Conservation (phyloP, 2,113 vertebrate species). For the Alligator mississippiensis region DNA sequence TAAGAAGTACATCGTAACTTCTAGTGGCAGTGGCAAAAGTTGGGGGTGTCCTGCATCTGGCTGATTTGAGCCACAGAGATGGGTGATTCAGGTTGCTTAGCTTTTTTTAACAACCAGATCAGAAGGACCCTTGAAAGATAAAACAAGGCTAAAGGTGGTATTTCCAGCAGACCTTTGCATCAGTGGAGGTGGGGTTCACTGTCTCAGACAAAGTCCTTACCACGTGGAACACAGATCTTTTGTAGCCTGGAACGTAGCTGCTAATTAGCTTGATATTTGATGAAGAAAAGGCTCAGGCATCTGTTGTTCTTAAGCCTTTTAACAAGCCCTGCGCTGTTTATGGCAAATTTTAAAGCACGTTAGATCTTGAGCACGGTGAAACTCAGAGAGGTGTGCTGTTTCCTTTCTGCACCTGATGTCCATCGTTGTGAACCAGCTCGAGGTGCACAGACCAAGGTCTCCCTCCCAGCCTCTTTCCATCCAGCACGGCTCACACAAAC, state of each 20-base stretch:
- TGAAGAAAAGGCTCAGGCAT: conserved; percentile 47
- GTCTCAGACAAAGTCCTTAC: not conserved
- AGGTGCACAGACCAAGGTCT: not conserved
- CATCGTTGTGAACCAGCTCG: not conserved
- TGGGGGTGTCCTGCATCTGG: not conserved
- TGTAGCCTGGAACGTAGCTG: conserved; percentile 54
- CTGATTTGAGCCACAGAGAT: not conserved
- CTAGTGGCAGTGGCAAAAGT: not conserved
- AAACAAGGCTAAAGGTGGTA: conserved; percentile 2
- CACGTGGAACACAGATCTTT: conserved; percentile 41
- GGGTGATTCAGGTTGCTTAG: not conserved
- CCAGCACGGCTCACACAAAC: rapidly evolving
- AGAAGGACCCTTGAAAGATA: not conserved
- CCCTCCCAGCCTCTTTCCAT: not conserved
- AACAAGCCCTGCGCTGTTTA: not conserved
- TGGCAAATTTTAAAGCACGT: not conserved
- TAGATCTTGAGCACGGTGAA: not conserved
- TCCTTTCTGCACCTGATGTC: not conserved
- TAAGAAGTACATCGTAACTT: not conserved
- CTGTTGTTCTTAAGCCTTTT: conserved; percentile 26
- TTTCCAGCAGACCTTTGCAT: not conserved
- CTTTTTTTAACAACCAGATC: not conserved
- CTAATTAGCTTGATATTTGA: conserved; percentile 47
- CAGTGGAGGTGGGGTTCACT: conserved; percentile 9
- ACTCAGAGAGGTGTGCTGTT: not conserved